Evolutionary conservation across 2,888 invertebrate species (phyloP).

Genomic region (Phymatocera aterrima): DNA sequence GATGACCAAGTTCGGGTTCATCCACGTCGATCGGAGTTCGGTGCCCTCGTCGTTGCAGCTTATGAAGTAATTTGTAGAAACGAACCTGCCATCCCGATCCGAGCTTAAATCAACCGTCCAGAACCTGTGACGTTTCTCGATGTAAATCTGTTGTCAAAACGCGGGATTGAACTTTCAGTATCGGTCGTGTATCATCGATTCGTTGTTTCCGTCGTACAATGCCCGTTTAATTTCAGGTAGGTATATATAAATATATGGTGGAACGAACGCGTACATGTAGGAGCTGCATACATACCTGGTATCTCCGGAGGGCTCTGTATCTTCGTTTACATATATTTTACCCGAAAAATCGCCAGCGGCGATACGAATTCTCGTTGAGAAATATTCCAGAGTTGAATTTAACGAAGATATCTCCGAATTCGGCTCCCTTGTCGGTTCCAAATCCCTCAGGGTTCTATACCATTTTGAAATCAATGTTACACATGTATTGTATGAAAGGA

Average conservation of each 20-base stretch:
- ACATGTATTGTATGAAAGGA: background rate
- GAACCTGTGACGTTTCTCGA: slow-evolving; percentile 3
- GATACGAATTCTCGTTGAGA: background rate
- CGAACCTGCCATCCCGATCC: background rate
- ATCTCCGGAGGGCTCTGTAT: background rate
- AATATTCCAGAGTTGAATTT: background rate
- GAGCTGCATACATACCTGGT: too few relatives aligned
- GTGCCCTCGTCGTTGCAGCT: background rate
- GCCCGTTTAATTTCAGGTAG: background rate
- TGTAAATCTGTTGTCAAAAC: background rate
- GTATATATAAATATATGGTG: too few relatives aligned
- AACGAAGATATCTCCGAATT: background rate
- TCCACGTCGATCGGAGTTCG: background rate
- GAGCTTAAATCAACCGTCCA: background rate
- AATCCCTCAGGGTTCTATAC: background rate
- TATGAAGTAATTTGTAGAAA: slow-evolving; percentile 3
- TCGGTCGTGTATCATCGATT: background rate
- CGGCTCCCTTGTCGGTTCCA: background rate
- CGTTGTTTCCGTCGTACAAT: too few relatives aligned
- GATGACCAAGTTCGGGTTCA: background rate
- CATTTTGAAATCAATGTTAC: background rate
- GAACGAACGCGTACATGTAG: too few relatives aligned
- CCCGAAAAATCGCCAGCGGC: slow-evolving; percentile 4
- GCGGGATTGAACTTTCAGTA: background rate
- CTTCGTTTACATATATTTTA: background rate